Conservation (phyloP, 37 sponge, comb jelly and placozoan species). For the Haliclona indistincta region DNA sequence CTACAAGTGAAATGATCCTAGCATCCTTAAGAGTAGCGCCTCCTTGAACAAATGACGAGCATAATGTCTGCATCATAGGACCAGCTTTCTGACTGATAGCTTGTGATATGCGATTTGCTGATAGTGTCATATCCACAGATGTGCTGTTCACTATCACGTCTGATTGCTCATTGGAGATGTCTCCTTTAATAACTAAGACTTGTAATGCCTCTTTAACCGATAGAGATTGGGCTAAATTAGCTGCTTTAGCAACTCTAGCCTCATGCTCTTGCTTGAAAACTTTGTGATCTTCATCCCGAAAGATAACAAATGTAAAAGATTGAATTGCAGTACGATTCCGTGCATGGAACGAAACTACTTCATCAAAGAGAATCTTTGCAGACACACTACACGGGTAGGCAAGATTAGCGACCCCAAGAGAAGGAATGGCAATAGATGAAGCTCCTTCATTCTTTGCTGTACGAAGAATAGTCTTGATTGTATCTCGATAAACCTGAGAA, state of each 20-base stretch:
- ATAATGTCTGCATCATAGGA: constrained; percentile 8
- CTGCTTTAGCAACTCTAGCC: too few species aligned
- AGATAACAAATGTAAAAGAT: too few species aligned
- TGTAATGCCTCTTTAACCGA: too few species aligned
- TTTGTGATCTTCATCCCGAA: too few species aligned
- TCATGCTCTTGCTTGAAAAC: too few species aligned
- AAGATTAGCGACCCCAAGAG: constrained; percentile 36
- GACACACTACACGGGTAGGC: constrained; percentile 24
- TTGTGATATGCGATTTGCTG: background rate
- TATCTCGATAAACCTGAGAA: constrained; percentile 15
- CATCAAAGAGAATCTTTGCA: constrained; percentile 27
- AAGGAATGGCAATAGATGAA: too few species aligned
- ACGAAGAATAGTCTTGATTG: constrained; percentile 11
- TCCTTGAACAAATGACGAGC: constrained; percentile 8
- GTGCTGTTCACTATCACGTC: constrained; percentile 65
- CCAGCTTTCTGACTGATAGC: constrained; percentile 48
- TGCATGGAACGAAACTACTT: constrained; percentile 26
- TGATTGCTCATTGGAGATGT: constrained; percentile 30
- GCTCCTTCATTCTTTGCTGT: too few species aligned
- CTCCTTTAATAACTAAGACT: constrained; percentile 17
- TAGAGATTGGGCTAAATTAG: too few species aligned
- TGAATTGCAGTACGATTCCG: background rate
- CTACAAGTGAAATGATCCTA: background rate
- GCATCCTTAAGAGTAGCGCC: constrained; percentile 19
- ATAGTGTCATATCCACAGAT: constrained; percentile 16